A percentile compares a stretch with the other conserved stretches of the same genome.
Evolutionary conservation across 2,888 invertebrate genomes (phyloP).

Genomic region (Diarsia brunnea): DNA sequence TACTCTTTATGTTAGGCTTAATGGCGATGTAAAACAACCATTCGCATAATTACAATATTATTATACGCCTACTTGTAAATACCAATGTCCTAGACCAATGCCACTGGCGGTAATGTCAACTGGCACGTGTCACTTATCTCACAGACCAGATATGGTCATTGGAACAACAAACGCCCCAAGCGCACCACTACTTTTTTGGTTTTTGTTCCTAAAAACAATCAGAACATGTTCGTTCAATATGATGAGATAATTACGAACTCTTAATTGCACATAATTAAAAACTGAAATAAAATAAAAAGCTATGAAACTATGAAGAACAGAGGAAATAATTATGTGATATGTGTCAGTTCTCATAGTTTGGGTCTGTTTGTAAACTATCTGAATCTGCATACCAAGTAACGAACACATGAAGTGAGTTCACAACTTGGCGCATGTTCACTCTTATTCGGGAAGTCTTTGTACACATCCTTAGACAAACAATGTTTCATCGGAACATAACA

Average conservation of each 20-base stretch:
- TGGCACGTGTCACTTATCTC: not conserved
- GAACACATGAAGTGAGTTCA: not conserved
- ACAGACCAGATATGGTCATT: not conserved
- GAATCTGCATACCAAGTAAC: constrained; percentile 15
- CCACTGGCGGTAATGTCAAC: not conserved
- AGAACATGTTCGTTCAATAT: not conserved
- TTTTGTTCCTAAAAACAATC: not conserved
- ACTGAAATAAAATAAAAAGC: not conserved
- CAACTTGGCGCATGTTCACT: not conserved
- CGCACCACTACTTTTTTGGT: not conserved
- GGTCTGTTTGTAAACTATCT: not conserved
- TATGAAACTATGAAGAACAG: not conserved
- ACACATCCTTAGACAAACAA: not conserved
- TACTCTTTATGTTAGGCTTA: constrained; percentile 18
- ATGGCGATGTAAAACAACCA: constrained; percentile 23
- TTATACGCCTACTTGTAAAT: constrained; percentile 26
- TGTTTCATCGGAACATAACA: not conserved
- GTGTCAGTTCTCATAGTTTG: not conserved
- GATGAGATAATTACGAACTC: not conserved
- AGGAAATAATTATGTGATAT: not conserved
- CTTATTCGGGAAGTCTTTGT: not conserved
- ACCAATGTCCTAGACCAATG: constrained; percentile 19
- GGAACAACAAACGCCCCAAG: not conserved
- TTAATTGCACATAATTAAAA: not conserved
- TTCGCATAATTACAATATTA: constrained; percentile 15